Conservation (phyloP, 2,888 invertebrate species). For the Eueremaeus valkanovi region DNA sequence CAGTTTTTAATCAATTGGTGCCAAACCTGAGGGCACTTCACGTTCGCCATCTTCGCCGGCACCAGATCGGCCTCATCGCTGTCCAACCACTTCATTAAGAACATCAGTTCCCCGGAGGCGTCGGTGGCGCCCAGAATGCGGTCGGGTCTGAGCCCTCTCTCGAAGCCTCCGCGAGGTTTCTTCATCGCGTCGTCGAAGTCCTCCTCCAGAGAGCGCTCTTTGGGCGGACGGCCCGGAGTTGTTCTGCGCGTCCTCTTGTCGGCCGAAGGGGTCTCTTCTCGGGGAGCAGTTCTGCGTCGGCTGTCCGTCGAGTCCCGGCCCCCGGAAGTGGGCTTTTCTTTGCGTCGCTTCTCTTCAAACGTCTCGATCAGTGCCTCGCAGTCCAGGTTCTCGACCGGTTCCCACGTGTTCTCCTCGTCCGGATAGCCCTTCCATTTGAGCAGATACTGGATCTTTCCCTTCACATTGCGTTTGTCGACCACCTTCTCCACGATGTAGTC, state of each 20-base stretch:
- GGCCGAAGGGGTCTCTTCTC: neutral
- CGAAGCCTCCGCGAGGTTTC: constrained; percentile 20
- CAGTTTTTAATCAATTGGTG: too few species aligned
- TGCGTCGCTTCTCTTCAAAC: constrained; percentile 4
- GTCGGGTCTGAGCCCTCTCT: constrained; percentile 21
- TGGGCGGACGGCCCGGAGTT: constrained; percentile 3
- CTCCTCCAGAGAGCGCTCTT: constrained; percentile 9
- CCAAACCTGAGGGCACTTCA: constrained; percentile 26
- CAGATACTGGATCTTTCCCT: constrained; percentile 26
- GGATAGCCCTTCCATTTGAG: constrained; percentile 24
- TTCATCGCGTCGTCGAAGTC: constrained; percentile 30
- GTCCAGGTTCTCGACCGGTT: constrained; percentile 27
- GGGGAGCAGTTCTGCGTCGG: neutral
- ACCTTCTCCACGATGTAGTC: constrained; percentile 27
- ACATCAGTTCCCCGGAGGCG: constrained; percentile 30
- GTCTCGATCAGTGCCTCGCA: constrained; percentile 6
- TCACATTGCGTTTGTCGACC: constrained; percentile 25
- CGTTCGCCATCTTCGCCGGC: constrained; percentile 26
- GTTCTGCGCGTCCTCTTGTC: constrained; percentile 12
- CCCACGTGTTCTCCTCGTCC: constrained; percentile 33
- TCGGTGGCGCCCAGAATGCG: constrained; percentile 25
- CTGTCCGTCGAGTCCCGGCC: neutral
- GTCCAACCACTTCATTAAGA: constrained; percentile 33
- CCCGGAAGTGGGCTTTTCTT: too few species aligned
- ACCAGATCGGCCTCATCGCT: constrained; percentile 32